These are phyloP conservation scores for Aphaenogaster ashmeadi DNA, from an alignment of 1,140 invertebrate genomes.

Conservation along the genomic window DNA sequence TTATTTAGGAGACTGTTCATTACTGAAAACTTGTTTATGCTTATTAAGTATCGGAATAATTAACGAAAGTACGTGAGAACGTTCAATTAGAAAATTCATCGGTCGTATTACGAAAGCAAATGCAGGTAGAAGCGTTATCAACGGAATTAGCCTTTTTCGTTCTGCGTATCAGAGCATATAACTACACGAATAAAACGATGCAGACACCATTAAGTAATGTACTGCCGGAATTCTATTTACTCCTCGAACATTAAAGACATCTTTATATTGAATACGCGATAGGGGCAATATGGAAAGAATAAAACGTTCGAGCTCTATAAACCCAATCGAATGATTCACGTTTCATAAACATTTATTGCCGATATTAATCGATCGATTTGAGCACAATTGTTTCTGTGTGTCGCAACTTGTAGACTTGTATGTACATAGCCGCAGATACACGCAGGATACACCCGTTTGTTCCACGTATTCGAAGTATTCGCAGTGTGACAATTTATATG, in stretches of 20 bases:
- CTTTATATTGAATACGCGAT: constrained; percentile 22
- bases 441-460: background rate
- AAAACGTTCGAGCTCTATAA: constrained; percentile 26
- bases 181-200: background rate
- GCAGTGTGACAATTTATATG: constrained; percentile 18
- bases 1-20: background rate
- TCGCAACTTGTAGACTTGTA: background rate
- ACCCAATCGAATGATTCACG: constrained; percentile 59
- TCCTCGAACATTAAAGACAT: constrained; percentile 30
- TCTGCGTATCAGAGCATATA: background rate
- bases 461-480: constrained; percentile 8
- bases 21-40: background rate
- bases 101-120: constrained; percentile 29
- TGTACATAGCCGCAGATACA: background rate
- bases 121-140: constrained; percentile 3
- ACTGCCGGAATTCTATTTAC: constrained; percentile 34
- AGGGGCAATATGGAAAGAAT: constrained; percentile 5
- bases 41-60: background rate
- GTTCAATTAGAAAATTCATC: constrained; percentile 11
- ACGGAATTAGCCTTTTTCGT: constrained; percentile 9
- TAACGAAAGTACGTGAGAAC: constrained; percentile 16
- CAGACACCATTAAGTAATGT: constrained; percentile 17
- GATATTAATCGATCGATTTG: constrained; percentile 71
- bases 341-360: constrained; percentile 78
- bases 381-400: constrained; percentile 29